A percentile compares a stretch with the other conserved stretches of the same genome.
Evolutionary conservation across 2,888 invertebrate genomes (phyloP).

Genomic region (Parnassius smintheus): DNA sequence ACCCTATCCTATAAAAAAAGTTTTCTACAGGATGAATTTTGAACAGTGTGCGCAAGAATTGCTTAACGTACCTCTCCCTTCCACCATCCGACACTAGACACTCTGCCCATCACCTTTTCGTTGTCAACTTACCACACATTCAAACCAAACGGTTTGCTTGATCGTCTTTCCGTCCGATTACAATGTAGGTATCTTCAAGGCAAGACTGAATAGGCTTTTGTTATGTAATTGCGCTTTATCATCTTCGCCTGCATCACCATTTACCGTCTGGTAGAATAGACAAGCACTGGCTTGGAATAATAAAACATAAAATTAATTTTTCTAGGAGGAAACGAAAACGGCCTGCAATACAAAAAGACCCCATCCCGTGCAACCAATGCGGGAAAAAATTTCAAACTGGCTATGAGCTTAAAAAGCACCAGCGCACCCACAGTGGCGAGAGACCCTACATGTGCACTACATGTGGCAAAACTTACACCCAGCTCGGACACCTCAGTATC

Average conservation of each 20-base stretch:
- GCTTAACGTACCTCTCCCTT: background rate
- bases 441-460: conserved; percentile 67
- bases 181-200: background rate
- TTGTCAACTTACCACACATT: no score
- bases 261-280: background rate
- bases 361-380: conserved; percentile 54
- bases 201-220: no score
- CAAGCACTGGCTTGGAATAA: background rate
- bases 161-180: background rate
- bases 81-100: no score
- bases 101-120: no score
- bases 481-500: conserved; percentile 62
- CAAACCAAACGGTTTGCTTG: no score
- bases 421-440: conserved; percentile 61
- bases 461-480: conserved; percentile 71
- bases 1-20: no score
- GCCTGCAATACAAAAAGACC: conserved; percentile 39
- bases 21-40: no score
- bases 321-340: conserved; percentile 37
- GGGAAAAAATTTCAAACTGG: conserved; percentile 57
- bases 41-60: background rate
- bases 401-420: conserved; percentile 62
- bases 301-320: conserved; percentile 7
- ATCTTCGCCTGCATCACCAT: background rate
- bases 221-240: background rate